These are phyloP conservation scores for Dysdera silvatica DNA, from an alignment of 1,140 invertebrate species.

Conservation along the genomic window DNA sequence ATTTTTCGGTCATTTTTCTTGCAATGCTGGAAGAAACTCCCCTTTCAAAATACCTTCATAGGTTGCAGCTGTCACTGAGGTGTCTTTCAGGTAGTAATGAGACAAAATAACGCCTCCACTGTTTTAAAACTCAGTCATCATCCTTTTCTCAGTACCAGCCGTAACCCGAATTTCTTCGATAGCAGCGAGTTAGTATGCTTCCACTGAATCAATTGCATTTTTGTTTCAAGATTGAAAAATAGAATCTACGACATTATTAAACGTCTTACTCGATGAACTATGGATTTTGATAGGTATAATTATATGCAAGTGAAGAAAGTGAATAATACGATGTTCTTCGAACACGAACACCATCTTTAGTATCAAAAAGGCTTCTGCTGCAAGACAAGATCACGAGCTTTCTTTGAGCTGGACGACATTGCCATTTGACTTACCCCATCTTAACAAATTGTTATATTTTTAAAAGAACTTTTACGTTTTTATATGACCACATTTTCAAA, in stretches of 20 bases:
- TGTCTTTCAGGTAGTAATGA: neutral
- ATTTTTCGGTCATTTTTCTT: conserved; percentile 4
- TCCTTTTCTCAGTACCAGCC: neutral
- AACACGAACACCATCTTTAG: neutral
- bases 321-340: neutral
- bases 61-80: conserved; percentile 7
- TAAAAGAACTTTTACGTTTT: neutral
- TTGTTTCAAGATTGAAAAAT: neutral
- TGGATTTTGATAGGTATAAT: neutral
- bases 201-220: neutral
- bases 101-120: neutral
- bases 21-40: conserved; percentile 7
- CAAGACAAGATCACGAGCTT: too few species aligned
- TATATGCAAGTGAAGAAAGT: neutral
- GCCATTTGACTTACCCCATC: neutral
- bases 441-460: neutral
- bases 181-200: neutral
- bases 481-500: neutral
- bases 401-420: too few species aligned
- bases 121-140: conserved; percentile 7
- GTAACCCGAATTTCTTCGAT: neutral
- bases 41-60: conserved; percentile 1
- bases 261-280: neutral
- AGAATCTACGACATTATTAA: neutral
- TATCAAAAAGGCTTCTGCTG: neutral